These are phyloP conservation scores for Apantesis nais DNA, from an alignment of 2,888 invertebrate genomes.

Conservation along the genomic window DNA sequence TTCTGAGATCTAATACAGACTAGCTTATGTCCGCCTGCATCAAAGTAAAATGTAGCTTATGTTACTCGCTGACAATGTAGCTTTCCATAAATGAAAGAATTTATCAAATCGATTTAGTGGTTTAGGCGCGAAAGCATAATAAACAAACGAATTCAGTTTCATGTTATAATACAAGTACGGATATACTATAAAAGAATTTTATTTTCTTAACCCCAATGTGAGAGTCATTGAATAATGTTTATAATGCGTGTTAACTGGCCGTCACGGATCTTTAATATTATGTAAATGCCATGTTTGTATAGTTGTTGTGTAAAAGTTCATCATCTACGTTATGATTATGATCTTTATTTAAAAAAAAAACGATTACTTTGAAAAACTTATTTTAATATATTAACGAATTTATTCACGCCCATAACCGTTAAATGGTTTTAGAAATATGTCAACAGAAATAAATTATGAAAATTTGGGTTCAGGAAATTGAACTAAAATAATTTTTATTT, in stretches of 20 bases:
- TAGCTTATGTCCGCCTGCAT: too few species aligned
- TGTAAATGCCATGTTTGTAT: not conserved
- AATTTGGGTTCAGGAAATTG: not conserved
- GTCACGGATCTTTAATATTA: not conserved
- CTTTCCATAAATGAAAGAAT: too few species aligned
- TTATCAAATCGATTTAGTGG: too few species aligned
- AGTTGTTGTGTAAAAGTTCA: not conserved
- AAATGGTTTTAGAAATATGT: not conserved
- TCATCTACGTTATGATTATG: not conserved
- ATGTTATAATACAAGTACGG: too few species aligned
- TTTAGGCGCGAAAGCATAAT: too few species aligned
- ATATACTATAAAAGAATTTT: not conserved
- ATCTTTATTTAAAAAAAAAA: too few species aligned
- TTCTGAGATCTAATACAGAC: too few species aligned
- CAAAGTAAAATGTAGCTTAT: too few species aligned
- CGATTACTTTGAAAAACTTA: too few species aligned
- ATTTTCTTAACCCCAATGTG: not conserved
- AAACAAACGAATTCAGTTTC: too few species aligned
- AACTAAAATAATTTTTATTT: not conserved
- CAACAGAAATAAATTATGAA: not conserved
- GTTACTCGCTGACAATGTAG: too few species aligned
- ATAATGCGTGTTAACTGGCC: not conserved
- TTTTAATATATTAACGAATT: too few species aligned
- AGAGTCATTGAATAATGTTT: not conserved
- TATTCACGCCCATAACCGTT: not conserved